Conservation (phyloP, 2,797 vertebrate species). For the Hyperoplus immaculatus region DNA sequence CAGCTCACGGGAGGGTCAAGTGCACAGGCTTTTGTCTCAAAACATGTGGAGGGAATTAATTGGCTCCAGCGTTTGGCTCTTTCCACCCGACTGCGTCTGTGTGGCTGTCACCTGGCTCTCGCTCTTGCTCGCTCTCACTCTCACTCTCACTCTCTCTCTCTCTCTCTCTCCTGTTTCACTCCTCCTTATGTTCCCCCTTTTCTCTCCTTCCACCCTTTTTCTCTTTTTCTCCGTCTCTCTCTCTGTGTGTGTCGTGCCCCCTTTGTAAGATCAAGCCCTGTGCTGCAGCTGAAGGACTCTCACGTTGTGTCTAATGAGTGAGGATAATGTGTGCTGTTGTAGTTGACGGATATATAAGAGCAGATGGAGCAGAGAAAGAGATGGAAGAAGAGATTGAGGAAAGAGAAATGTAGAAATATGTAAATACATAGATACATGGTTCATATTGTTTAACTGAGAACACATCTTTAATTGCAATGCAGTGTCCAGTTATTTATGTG, state of each 20-base stretch:
- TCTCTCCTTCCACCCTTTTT: conserved; percentile 22
- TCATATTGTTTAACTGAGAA: too few relatives aligned
- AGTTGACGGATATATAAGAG: conserved; percentile 48
- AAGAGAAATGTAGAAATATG: conserved; percentile 6
- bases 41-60: conserved; percentile 84
- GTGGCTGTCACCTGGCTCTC: conserved; percentile 78
- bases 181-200: conserved; percentile 28
- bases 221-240: conserved; percentile 27
- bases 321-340: conserved; percentile 64
- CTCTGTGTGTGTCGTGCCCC: conserved; percentile 48
- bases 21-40: conserved; percentile 78
- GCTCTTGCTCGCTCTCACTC: conserved; percentile 27
- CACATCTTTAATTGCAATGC: neutral
- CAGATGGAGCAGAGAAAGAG: conserved; percentile 27
- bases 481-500: conserved; percentile 7
- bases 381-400: conserved; percentile 7
- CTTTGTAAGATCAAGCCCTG: conserved; percentile 78
- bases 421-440: neutral
- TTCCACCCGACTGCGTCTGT: conserved; percentile 76
- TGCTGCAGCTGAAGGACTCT: conserved; percentile 75
- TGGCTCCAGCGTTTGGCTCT: conserved; percentile 79
- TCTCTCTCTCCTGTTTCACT: conserved; percentile 20
- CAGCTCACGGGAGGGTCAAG: conserved; percentile 76
- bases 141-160: conserved; percentile 5
- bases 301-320: conserved; percentile 70